Evolutionary conservation across 1,140 invertebrate species (phyloP).

Genomic region (Penaeus japonicus): DNA sequence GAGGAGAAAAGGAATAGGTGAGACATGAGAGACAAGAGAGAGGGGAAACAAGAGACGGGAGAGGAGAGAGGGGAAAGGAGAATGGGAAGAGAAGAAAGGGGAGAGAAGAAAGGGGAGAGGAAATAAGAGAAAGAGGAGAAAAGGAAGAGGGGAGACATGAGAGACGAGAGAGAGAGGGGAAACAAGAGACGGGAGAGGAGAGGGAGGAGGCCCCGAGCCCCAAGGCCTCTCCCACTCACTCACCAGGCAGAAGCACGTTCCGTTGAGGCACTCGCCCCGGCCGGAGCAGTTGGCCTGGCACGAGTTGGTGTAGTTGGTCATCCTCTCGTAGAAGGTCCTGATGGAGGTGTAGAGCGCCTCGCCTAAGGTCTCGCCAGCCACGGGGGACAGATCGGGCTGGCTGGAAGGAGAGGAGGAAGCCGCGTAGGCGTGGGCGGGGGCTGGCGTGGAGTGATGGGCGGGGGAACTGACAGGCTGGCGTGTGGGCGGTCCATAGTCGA

Average conservation of each 20-base stretch:
- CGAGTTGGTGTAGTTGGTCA: constrained; percentile 59
- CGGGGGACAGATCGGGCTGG: constrained; percentile 66
- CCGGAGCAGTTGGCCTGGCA: constrained; percentile 79
- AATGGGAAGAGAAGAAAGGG: no score
- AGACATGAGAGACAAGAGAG: no score
- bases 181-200: no score
- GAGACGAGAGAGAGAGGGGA: no score
- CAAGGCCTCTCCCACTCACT: constrained; percentile 61
- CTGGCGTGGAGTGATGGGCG: constrained; percentile 25
- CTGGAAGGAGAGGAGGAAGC: constrained; percentile 4
- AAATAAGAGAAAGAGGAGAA: no score
- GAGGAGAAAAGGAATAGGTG: no score
- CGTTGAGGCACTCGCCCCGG: constrained; percentile 89
- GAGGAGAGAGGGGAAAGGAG: no score
- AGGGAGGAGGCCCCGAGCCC: not conserved
- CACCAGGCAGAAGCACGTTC: constrained; percentile 90
- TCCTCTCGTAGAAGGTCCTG: constrained; percentile 59
- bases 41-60: no score
- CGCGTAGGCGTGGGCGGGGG: not conserved
- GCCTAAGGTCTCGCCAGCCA: constrained; percentile 63
- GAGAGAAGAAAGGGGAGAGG: no score
- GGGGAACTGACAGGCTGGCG: not conserved
- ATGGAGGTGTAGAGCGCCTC: constrained; percentile 58
- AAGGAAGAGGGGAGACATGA: no score
- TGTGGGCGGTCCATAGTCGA: constrained; percentile 3